phyloP scores from a whole-genome alignment of 2,113 vertebrate genomes.

The Chunga burmeisteri region DNA sequence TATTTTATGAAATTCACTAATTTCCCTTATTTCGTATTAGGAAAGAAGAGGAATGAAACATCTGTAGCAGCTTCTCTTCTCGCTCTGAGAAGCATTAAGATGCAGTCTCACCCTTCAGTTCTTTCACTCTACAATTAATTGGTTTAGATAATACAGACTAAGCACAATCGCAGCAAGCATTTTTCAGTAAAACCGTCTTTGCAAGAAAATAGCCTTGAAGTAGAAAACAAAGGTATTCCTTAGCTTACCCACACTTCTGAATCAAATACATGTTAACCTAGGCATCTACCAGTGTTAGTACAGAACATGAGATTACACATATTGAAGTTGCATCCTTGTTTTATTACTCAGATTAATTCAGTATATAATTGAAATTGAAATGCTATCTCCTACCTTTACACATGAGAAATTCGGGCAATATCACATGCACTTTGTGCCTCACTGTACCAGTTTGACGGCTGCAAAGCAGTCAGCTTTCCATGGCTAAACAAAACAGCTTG shows the following conservation, averaged over 20 bases:
- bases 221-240: background rate
- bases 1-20: background rate
- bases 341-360: background rate
- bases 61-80: background rate
- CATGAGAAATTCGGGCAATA: background rate
- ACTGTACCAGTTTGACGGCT: background rate
- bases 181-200: background rate
- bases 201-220: background rate
- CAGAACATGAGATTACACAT: background rate
- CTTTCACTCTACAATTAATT: background rate
- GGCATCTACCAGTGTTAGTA: background rate
- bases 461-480: conserved; percentile 2
- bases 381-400: conserved; percentile 20
- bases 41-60: background rate
- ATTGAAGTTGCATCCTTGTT: background rate
- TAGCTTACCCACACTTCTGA: background rate
- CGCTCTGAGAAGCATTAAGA: background rate
- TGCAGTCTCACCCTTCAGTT: background rate
- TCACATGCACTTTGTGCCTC: background rate
- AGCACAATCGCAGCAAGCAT: background rate
- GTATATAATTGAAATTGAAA: background rate
- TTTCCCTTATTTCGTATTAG: fast-evolving
- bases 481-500: conserved; percentile 23
- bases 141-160: background rate
- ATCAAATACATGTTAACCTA: background rate